Base-by-base conservation (phyloP, 1,140 invertebrate genomes). In the Heliconius hewitsoni region DNA sequence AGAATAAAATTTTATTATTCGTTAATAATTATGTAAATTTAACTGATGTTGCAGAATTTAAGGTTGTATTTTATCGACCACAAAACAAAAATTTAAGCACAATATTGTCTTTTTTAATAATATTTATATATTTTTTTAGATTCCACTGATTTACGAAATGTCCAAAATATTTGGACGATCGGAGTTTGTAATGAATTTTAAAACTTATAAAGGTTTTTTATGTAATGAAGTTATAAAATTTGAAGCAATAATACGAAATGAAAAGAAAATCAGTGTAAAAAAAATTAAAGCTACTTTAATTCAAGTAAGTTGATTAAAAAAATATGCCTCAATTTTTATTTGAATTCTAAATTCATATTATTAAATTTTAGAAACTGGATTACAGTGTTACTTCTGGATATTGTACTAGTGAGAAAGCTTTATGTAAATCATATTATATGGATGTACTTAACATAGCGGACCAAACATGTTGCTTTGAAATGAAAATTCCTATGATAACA, bases 151-250 rank as follows among this genome's bases (percentile, higher is more conserved):
- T 57, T 83, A 87, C 73, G 90, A 91, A 81, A 79, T 87, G 71
- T 76, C 75, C 16, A 93, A 92, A 82, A 85, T 39, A 4, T 86
- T 89, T 79, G 78, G 88, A 73, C 83, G 84, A 78, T 84, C 82
- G 39, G 52, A 76, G 76, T 73, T 82, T 91, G 37, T 82, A 78
- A 1, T 92, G n/a, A 84, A 80, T 52, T 76, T 94, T 8, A 91
- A 89, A 85, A 91, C 91, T 0, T 92, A 88, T 55, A 87, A 80
- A 79, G 87, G 83, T 13, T 90, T 91, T 78, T 83, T 89, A n/a
- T 81, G 85, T 4, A 87, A 83, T 73, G 91, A 94, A 82, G 82
- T 71, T 16, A 60, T 92, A 76, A 89, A 88, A 5, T 87, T 94
- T n/a, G 87, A 90, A 86, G 78, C 87, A 13, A 89, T 83, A 46